Conservation (phyloP, 2,113 vertebrate species). For the Strix uralensis region DNA sequence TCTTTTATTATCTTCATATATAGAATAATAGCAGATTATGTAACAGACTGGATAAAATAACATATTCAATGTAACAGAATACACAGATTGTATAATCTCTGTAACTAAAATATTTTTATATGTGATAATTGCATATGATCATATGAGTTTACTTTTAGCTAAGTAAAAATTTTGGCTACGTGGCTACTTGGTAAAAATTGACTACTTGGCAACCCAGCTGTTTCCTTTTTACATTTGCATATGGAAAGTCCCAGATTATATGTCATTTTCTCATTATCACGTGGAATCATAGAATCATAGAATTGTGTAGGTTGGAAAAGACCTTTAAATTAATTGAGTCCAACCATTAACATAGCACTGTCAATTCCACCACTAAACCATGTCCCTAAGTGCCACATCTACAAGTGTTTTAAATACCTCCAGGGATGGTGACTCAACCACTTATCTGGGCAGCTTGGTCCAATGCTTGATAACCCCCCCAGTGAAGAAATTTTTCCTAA, state of each 20-base stretch:
- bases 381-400: too few relatives aligned
- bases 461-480: too few relatives aligned
- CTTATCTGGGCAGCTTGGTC: too few relatives aligned
- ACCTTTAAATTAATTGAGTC: background rate
- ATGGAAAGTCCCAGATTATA: background rate
- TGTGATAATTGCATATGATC: background rate
- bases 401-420: too few relatives aligned
- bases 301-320: background rate
- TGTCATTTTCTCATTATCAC: background rate
- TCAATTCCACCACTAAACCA: background rate
- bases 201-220: background rate
- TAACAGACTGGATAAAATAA: background rate
- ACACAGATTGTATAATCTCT: background rate
- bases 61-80: background rate
- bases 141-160: background rate
- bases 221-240: background rate
- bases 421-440: too few relatives aligned
- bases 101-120: background rate
- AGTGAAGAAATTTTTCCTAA: too few relatives aligned
- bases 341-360: background rate
- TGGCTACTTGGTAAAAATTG: too few relatives aligned
- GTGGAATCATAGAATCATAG: background rate
- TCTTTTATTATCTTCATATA: background rate
- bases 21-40: background rate
- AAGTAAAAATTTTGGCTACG: background rate